Percentiles rank a stretch among this genome's conserved stretches.
These are phyloP conservation scores for Triplophysa siluroides DNA, from an alignment of 2,113 vertebrate species.

Conservation along the genomic window DNA sequence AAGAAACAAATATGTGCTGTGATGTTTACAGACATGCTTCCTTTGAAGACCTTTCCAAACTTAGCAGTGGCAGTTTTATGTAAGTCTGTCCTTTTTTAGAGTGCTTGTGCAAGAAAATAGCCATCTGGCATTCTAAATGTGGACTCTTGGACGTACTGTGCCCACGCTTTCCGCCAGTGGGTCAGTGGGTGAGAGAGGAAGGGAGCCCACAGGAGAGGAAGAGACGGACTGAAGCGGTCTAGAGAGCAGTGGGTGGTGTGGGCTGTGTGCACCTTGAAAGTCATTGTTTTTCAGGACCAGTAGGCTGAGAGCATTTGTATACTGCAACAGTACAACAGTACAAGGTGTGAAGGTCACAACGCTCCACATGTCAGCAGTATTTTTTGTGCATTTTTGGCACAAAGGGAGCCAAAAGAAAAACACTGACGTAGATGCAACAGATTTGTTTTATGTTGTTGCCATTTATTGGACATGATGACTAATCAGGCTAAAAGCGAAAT, in stretches of 20 bases:
- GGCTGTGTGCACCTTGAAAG: slow-evolving; percentile 62
- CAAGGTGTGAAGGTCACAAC: slow-evolving; percentile 38
- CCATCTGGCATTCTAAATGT: slow-evolving; percentile 71
- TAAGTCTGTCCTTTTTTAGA: slow-evolving; percentile 59
- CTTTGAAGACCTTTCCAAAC: slow-evolving; percentile 18
- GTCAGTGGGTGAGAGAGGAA: slow-evolving; percentile 75
- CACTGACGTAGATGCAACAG: slow-evolving; percentile 31
- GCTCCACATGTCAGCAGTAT: slow-evolving; percentile 41
- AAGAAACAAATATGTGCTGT: background rate
- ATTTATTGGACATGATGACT: slow-evolving; percentile 4
- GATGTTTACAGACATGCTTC: background rate
- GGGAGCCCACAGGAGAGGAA: slow-evolving; percentile 53
- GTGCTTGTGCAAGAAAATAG: slow-evolving; percentile 68
- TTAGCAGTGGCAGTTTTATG: slow-evolving; percentile 52
- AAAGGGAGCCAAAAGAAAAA: slow-evolving; percentile 38
- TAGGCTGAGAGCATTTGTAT: slow-evolving; percentile 40
- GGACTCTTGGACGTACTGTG: slow-evolving; percentile 65
- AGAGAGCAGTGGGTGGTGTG: slow-evolving; percentile 65
- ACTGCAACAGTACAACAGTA: background rate
- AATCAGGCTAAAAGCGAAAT: slow-evolving; percentile 24
- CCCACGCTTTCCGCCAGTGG: slow-evolving; percentile 78
- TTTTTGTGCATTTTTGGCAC: slow-evolving; percentile 27
- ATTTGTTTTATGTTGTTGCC: slow-evolving; percentile 34
- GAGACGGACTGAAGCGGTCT: slow-evolving; percentile 64
- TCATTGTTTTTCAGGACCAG: slow-evolving; percentile 46